These are phyloP conservation scores for Abrostola triplasia DNA, from an alignment of 2,888 invertebrate species.

Conservation along the genomic window DNA sequence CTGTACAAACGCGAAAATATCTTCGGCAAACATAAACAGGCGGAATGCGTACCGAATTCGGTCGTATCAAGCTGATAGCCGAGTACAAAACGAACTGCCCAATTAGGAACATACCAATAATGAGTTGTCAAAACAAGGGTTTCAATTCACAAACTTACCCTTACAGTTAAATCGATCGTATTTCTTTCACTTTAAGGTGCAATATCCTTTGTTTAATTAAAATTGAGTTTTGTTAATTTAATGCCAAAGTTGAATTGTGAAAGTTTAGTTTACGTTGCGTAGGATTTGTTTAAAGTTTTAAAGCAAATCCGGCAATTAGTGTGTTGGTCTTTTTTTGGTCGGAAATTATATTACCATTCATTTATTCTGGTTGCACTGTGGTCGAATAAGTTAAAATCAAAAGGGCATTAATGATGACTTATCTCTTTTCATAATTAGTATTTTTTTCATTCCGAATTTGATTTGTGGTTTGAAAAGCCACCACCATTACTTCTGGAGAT, in stretches of 20 bases:
- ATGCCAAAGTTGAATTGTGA: conserved; percentile 85
- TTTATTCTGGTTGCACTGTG: conserved; percentile 46
- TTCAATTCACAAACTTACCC: conserved; percentile 57
- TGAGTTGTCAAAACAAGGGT: conserved; percentile 86
- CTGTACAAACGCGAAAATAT: conserved; percentile 82
- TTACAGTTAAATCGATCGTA: conserved; percentile 56
- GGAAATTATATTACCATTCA: conserved; percentile 47
- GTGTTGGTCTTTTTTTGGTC: conserved; percentile 64
- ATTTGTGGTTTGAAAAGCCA: no score
- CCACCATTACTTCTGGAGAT: no score
- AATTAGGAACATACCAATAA: conserved; percentile 84
- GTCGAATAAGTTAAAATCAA: conserved; percentile 32
- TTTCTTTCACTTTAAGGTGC: conserved; percentile 52
- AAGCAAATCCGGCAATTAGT: conserved; percentile 82
- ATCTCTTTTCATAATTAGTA: background rate
- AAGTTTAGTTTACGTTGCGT: conserved; percentile 80
- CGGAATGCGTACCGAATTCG: conserved; percentile 70
- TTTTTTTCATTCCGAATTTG: no score
- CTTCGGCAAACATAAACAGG: conserved; percentile 79
- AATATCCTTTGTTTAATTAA: conserved; percentile 52
- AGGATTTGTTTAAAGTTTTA: conserved; percentile 81
- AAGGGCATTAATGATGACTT: conserved; percentile 9
- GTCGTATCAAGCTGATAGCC: conserved; percentile 62
- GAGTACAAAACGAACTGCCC: conserved; percentile 74
- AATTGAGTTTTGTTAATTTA: conserved; percentile 66